These are phyloP conservation scores for Leptura quadrifasciata DNA, from an alignment of 2,888 invertebrate genomes.

Conservation along the genomic window DNA sequence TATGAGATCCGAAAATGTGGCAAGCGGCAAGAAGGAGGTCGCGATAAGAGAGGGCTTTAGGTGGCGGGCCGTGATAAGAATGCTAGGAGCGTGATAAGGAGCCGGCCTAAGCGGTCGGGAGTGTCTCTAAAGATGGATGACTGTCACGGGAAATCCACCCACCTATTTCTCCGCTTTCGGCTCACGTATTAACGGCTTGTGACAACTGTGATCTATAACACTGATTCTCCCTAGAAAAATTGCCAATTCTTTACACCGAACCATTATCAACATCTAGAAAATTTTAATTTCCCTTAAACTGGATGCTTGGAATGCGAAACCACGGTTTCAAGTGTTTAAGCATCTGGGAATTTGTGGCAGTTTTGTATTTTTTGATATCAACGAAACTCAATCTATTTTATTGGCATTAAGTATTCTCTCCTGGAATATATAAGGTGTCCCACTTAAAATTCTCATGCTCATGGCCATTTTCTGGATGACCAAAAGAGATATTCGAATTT, in stretches of 20 bases:
- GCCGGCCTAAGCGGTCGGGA: constrained; percentile 71
- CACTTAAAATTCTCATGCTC: too few relatives aligned
- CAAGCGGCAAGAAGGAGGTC: constrained; percentile 68
- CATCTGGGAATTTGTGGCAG: not conserved
- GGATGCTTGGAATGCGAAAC: constrained; percentile 27
- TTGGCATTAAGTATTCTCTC: too few relatives aligned
- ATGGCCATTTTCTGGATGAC: too few relatives aligned
- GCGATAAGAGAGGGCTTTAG: constrained; percentile 70
- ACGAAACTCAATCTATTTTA: not conserved
- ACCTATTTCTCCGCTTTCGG: constrained; percentile 68
- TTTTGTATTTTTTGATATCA: not conserved
- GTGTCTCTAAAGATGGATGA: constrained; percentile 74
- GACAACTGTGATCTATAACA: constrained; percentile 74
- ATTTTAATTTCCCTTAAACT: constrained; percentile 49
- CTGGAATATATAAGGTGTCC: too few relatives aligned
- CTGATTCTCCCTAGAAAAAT: constrained; percentile 65
- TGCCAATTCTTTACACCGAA: constrained; percentile 41
- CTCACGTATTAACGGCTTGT: constrained; percentile 73
- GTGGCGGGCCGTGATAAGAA: constrained; percentile 72
- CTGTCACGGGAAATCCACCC: constrained; percentile 74
- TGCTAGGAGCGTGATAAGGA: constrained; percentile 72
- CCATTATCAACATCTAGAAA: constrained; percentile 47
- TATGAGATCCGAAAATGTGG: constrained; percentile 59
- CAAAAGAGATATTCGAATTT: too few relatives aligned
- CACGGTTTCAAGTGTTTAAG: not conserved